Conservation (phyloP, 1,140 invertebrate species). For the Chionoecetes opilio region DNA sequence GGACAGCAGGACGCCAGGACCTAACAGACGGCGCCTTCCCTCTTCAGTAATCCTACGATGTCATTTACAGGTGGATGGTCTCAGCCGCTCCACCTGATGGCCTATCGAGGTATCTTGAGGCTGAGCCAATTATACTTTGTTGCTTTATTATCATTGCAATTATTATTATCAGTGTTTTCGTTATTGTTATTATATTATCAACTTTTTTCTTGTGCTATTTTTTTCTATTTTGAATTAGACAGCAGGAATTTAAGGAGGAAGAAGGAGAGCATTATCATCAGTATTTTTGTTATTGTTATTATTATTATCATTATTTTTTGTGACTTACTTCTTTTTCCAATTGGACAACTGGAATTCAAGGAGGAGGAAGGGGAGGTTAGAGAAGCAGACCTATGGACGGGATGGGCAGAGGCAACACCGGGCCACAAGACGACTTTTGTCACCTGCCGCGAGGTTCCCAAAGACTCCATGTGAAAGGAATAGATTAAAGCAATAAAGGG, state of each 20-base stretch:
- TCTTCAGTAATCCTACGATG: neutral
- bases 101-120: neutral
- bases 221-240: no score
- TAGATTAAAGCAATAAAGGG: conserved; percentile 30
- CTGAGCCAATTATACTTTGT: neutral
- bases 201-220: no score
- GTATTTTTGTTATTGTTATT: neutral
- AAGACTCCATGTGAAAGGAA: neutral
- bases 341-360: neutral
- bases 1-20: conserved; percentile 12
- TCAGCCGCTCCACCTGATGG: neutral
- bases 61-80: conserved; percentile 4
- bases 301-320: neutral
- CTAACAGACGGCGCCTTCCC: neutral
- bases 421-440: conserved; percentile 4
- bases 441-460: neutral
- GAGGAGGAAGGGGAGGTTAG: neutral
- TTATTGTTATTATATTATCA: no score
- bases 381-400: neutral
- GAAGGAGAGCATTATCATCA: no score
- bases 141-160: neutral
- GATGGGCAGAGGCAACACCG: neutral
- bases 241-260: no score
- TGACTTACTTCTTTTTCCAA: neutral
- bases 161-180: neutral